A percentile compares a stretch with the other conserved stretches of the same genome.
Evolutionary conservation across 1,140 invertebrate species (phyloP).

Genomic region (Cotesia vestalis): DNA sequence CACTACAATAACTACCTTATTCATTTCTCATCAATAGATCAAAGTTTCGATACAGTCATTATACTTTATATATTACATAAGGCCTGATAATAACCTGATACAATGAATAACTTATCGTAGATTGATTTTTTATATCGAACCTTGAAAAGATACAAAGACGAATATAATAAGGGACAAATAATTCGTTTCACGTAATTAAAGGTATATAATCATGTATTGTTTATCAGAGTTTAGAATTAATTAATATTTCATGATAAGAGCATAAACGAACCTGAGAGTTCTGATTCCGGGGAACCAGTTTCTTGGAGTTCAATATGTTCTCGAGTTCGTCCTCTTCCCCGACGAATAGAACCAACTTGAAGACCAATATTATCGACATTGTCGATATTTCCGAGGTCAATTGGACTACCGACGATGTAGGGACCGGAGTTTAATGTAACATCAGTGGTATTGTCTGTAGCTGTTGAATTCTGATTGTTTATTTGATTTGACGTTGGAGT

Average conservation of each 20-base stretch:
- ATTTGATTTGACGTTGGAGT: slow-evolving; percentile 43
- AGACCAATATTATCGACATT: slow-evolving; percentile 62
- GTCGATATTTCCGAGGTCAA: slow-evolving; percentile 60
- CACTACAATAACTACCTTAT: neutral
- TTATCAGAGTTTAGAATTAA: no score
- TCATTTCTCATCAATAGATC: slow-evolving; percentile 20
- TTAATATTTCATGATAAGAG: neutral
- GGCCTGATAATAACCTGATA: neutral
- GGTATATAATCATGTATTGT: neutral
- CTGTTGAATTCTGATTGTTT: slow-evolving; percentile 41
- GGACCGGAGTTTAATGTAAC: slow-evolving; percentile 50
- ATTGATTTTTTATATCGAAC: neutral
- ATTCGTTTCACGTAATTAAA: neutral
- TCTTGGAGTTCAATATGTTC: slow-evolving; percentile 63
- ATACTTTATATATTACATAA: neutral
- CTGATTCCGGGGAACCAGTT: slow-evolving; percentile 37
- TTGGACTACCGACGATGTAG: slow-evolving; percentile 63
- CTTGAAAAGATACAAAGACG: neutral
- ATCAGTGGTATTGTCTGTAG: slow-evolving; percentile 37
- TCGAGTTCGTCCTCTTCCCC: slow-evolving; percentile 45
- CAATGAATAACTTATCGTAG: slow-evolving; percentile 13
- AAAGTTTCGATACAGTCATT: slow-evolving; percentile 18
- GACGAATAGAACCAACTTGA: slow-evolving; percentile 44
- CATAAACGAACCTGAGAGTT: slow-evolving; percentile 43
- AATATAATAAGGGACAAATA: neutral